Base-by-base conservation (phyloP, 2,888 invertebrate genomes). In the Phanerotoma sp. region DNA sequence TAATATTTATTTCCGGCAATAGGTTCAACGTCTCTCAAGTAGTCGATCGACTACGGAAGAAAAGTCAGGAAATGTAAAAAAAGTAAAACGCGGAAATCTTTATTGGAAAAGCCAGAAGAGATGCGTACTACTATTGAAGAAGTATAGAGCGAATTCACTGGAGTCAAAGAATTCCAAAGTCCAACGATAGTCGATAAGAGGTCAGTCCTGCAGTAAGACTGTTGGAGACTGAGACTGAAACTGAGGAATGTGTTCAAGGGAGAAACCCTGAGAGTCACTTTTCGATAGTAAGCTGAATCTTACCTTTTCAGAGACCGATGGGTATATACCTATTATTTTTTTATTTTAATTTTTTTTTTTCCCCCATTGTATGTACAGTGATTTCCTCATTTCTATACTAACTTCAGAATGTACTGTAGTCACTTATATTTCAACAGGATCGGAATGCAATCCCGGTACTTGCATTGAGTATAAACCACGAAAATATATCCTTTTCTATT, bases 371-470 rank as follows among this genome's bases (percentile, higher is more conserved):
- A n/a, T n/a, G n/a, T 35, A 42, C 25, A 16, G n/a, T 35, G 7
- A 35, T 37, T 37, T 21, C 22, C 33, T 35, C 5, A 11, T 21
- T 13, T 45, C 32, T 20, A 45, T 32, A 10, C 32, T 10, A 10
- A 28, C 13, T 16, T 30, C 37, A 20, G 46, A 40, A 9, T 25
- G 25, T 25, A 25, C 9, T 25, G 25, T 9, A 25, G 5, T 25
- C 25, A 25, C 25, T 25, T 5, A 32, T 22, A 35, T 28, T n/a
- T 0, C 7, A 4, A 13, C 46, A 57, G 48, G 44, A 54, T 54
- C 51, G 61, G 59, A 61, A 62, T 62, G 62, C 59, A 61, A 62
- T 62, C 59, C 60, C 57, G 52, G 52, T 42, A 59, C 56, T 54
- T 53, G 51, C 46, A 20, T 45, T 52, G n/a, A n/a, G n/a, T n/a